These are phyloP conservation scores for Meteorus cinctellus DNA, from an alignment of 2,888 invertebrate genomes.

Conservation along the genomic window DNA sequence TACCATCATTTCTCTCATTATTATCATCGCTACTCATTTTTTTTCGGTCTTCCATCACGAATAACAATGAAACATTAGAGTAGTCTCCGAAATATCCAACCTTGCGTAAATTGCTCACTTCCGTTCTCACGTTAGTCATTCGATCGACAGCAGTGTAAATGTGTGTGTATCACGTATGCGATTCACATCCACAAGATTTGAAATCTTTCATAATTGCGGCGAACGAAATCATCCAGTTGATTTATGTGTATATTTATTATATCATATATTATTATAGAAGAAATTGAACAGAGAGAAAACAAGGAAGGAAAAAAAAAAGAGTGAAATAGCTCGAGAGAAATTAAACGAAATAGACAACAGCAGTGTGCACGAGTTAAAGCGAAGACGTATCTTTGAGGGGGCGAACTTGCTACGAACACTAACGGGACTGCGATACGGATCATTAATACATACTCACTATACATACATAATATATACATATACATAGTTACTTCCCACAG, in stretches of 20 bases:
- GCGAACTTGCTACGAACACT: conserved; percentile 52
- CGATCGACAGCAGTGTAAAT: conserved; percentile 22
- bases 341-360: conserved; percentile 19
- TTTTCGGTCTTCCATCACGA: conserved; percentile 25
- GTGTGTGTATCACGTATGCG: not conserved
- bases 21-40: not conserved
- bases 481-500: not conserved
- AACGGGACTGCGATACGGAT: conserved; percentile 68
- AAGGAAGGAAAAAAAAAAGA: not conserved
- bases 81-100: not conserved
- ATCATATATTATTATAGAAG: no score
- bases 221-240: conserved; percentile 3
- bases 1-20: no score
- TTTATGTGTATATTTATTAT: no score
- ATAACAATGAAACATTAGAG: not conserved
- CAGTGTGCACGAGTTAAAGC: conserved; percentile 35
- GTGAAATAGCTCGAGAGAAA: conserved; percentile 29
- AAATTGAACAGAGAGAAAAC: not conserved
- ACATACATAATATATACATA: not conserved
- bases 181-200: conserved; percentile 46
- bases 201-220: not conserved
- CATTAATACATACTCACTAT: conserved; percentile 56
- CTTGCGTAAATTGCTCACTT: conserved; percentile 45
- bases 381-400: conserved; percentile 46
- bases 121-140: conserved; percentile 52